These are phyloP conservation scores for Onychomys torridus DNA, from an alignment of 2,797 vertebrate species.

Conservation along the genomic window DNA sequence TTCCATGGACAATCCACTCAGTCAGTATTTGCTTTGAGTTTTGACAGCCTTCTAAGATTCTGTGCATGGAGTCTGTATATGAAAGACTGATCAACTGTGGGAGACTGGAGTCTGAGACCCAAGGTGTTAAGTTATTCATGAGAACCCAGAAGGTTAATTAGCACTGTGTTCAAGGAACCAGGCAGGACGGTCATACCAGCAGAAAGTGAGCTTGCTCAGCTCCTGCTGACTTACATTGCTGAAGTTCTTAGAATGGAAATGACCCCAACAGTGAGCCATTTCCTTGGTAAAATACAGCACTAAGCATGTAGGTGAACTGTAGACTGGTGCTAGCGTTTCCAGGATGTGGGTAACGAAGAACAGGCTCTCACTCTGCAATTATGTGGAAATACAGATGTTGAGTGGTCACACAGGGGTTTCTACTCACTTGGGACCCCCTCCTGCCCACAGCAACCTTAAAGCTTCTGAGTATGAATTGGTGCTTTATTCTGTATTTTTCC, in stretches of 20 bases:
- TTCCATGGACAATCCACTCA: no score
- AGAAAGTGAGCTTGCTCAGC: conserved; percentile 13
- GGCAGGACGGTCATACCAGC: not conserved
- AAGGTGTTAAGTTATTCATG: not conserved
- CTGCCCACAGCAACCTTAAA: not conserved
- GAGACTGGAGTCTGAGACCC: not conserved
- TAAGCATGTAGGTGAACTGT: not conserved
- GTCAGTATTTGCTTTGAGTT: not conserved
- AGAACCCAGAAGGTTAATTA: conserved; percentile 2
- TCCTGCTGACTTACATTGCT: not conserved
- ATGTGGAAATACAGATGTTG: not conserved
- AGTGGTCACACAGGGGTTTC: not conserved
- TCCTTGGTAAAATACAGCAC: conserved; percentile 10
- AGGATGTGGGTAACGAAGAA: not conserved
- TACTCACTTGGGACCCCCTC: not conserved
- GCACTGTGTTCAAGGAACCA: not conserved
- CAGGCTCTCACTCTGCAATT: not conserved
- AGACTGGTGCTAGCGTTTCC: not conserved
- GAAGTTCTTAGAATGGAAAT: conserved; percentile 54
- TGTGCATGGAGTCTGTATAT: not conserved
- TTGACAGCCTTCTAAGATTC: not conserved
- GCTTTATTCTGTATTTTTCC: conserved; percentile 30
- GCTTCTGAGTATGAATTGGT: not conserved
- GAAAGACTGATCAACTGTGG: not conserved
- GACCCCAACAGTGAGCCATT: not conserved